Evolutionary conservation across 2,797 vertebrate genomes (phyloP), one percentile per base, ranked within the genome.

Genomic region (Xerus rutilus): DNA sequence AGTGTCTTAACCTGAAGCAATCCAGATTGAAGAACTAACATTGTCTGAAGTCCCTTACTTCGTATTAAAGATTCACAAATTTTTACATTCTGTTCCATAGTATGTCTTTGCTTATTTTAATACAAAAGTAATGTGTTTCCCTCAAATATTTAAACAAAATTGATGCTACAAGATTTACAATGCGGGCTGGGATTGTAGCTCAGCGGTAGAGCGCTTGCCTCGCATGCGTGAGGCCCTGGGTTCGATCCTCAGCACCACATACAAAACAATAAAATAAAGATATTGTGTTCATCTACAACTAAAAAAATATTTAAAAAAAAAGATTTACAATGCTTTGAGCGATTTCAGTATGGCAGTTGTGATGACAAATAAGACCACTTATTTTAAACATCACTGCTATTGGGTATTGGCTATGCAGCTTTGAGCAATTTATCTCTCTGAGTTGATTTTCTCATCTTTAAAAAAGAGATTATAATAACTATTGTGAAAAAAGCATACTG

Each of bases 11-110:
- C 84, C 82, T 15, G n/a, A 93, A 95, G 95, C 86, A 89, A 95
- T 82, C 25, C 65, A 95, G 72, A 73, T 69, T 86, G 85, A 93
- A 98, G 74, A 98, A 96, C 52, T 96, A 98, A 91, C 7, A 86
- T 54, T 95, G 87, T 96, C 96, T 96, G 91, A 52, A 97, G 79
- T 79, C 45, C 30, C 12, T 3, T 81, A 92, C 89, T 86, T 52
- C 23, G 73, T 47, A 69, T 93, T 86, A 93, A 97, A 97, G 92
- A 90, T 92, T 94, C 49, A 93, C 70, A 74, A 32, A 39, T 57
- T 54, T 84, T 89, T 90, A 25, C 39, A 85, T 90, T 92, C 73
- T 92, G 10, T 73, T 81, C 12, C n/a, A 90, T 87, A 95, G 59
- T 73, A 43, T 76, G 89, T 85, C 35, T 57, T 76, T 93, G 54